Percentiles rank a stretch among this genome's conserved stretches.
Conservation (phyloP, 2,113 vertebrate species). For the Miniopterus natalensis region DNA sequence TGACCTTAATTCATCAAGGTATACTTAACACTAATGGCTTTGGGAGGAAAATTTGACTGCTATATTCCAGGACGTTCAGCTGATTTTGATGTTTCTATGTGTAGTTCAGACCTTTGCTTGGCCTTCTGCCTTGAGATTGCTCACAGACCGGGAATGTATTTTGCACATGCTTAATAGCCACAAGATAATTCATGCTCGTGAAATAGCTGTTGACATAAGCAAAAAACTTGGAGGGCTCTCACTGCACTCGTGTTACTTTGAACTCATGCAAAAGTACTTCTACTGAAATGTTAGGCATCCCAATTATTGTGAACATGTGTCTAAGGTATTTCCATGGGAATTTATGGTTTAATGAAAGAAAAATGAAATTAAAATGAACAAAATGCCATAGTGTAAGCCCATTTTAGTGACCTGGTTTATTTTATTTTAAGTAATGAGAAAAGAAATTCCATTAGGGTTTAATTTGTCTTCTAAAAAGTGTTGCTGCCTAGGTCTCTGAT, state of each 20-base stretch:
- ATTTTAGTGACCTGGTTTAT: slow-evolving; percentile 67
- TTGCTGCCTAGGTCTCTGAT: not conserved
- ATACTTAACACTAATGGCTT: slow-evolving; percentile 59
- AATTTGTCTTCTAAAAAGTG: slow-evolving; percentile 46
- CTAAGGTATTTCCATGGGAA: slow-evolving; percentile 30
- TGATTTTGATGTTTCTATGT: not conserved
- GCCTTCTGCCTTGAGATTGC: not conserved
- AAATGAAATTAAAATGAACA: slow-evolving; percentile 32
- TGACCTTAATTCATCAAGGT: slow-evolving; percentile 72
- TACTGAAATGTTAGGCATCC: slow-evolving; percentile 9
- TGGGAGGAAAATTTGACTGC: slow-evolving; percentile 9
- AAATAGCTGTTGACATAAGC: slow-evolving; percentile 54
- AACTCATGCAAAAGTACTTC: not conserved
- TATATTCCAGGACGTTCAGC: not conserved
- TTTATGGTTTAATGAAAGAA: slow-evolving; percentile 59
- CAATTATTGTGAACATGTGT: not conserved
- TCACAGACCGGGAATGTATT: slow-evolving; percentile 5
- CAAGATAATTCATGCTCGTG: slow-evolving; percentile 28
- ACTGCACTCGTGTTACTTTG: slow-evolving; percentile 47
- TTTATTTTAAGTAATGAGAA: slow-evolving; percentile 71
- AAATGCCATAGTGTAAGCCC: not conserved
- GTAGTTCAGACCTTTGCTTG: not conserved
- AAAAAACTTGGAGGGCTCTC: slow-evolving; percentile 25
- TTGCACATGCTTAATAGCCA: not conserved
- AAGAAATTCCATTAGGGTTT: slow-evolving; percentile 64